Evolutionary conservation across 2,797 vertebrate genomes (phyloP).

Genomic region (Poecile montanus): DNA sequence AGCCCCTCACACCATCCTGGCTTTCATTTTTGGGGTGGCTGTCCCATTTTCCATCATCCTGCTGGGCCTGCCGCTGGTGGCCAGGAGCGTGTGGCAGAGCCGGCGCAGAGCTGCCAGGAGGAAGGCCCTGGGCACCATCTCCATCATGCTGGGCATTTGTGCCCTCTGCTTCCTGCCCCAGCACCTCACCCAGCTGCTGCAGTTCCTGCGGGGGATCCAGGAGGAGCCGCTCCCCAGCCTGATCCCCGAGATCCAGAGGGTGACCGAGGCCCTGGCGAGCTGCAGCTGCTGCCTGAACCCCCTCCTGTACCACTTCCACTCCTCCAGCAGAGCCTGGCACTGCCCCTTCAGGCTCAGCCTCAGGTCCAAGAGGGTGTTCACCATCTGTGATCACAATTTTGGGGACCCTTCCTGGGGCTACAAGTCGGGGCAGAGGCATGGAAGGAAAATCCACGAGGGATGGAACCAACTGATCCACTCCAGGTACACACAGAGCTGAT

Average conservation of each 20-base stretch:
- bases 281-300: constrained; percentile 87
- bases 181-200: constrained; percentile 80
- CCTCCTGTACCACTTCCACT: constrained; percentile 81
- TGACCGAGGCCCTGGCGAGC: constrained; percentile 81
- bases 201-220: constrained; percentile 74
- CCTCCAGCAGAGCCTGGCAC: constrained; percentile 71
- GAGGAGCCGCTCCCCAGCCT: background rate
- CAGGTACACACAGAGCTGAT: background rate
- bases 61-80: constrained; percentile 78
- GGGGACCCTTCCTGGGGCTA: background rate
- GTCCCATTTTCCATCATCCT: constrained; percentile 77
- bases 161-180: constrained; percentile 85
- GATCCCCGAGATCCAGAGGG: constrained; percentile 75
- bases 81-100: constrained; percentile 63
- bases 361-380: constrained; percentile 67
- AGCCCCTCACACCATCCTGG: constrained; percentile 62
- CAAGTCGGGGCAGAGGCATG: fast-evolving
- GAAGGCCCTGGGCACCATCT: constrained; percentile 74
- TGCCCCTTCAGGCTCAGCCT: constrained; percentile 36
- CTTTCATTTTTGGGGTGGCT: constrained; percentile 74
- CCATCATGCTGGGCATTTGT: constrained; percentile 79
- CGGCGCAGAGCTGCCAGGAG: constrained; percentile 34
- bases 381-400: background rate
- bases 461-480: background rate
- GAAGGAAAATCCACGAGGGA: background rate